phyloP scores from a whole-genome alignment of 2,113 vertebrate species.

The Anser brachyrhynchus region DNA sequence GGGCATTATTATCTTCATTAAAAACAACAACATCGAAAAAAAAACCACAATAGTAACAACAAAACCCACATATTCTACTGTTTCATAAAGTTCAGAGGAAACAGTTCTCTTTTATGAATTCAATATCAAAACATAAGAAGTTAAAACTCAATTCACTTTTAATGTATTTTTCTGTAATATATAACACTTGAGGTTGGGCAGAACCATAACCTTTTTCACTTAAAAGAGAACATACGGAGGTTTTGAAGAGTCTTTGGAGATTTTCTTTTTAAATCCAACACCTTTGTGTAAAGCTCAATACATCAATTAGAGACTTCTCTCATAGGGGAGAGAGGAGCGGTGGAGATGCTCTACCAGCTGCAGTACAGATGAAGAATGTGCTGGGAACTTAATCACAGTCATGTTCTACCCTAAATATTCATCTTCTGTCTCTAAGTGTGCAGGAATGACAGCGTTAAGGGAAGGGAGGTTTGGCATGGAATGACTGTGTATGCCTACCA shows the following conservation, averaged over 20 bases:
- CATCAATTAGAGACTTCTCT: conserved; percentile 38
- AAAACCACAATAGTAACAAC: background rate
- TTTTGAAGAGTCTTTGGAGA: conserved; percentile 43
- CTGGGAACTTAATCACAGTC: conserved; percentile 73
- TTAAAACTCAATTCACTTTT: background rate
- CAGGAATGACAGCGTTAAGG: conserved; percentile 70
- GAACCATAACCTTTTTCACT: background rate
- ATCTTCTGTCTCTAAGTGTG: conserved; percentile 59
- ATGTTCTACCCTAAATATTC: conserved; percentile 65
- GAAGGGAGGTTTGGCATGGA: conserved; percentile 12
- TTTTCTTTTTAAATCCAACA: conserved; percentile 52
- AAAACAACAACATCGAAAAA: background rate
- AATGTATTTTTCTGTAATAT: background rate
- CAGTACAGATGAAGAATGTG: conserved; percentile 73
- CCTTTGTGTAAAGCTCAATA: conserved; percentile 39
- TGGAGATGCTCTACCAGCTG: conserved; percentile 71
- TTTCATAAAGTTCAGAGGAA: background rate
- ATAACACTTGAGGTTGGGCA: background rate
- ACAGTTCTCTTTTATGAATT: background rate
- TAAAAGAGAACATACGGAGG: conserved; percentile 33
- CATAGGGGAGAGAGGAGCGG: conserved; percentile 19
- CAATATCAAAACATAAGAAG: background rate
- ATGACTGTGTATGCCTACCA: conserved; percentile 16
- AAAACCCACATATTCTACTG: background rate
- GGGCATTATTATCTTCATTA: background rate